Conservation (phyloP, 1,140 invertebrate species). For the Euborellia annulipes region DNA sequence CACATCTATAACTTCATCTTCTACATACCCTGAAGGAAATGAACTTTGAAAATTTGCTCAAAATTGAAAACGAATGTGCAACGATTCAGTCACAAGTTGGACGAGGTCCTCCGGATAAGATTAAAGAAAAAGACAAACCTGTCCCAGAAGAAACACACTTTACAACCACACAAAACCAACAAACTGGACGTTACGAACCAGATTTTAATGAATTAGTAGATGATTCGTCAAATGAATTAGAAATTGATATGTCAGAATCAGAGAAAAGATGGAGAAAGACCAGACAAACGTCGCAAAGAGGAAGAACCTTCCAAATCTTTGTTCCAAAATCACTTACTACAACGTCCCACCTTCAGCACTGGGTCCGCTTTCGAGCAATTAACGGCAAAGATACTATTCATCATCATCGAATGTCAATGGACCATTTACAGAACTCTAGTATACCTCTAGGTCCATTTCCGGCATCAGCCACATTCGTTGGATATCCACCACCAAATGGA, state of each 20-base stretch:
- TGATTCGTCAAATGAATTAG: constrained; percentile 59
- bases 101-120: constrained; percentile 15
- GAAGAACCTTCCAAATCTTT: too few relatives aligned
- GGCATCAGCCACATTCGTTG: constrained; percentile 43
- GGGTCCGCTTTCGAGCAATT: constrained; percentile 46
- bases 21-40: constrained; percentile 22
- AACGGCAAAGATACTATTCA: constrained; percentile 51
- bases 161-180: constrained; percentile 23
- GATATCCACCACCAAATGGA: constrained; percentile 30
- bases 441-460: constrained; percentile 37
- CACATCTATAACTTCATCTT: too few relatives aligned
- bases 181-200: constrained; percentile 41
- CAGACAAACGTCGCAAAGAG: neutral
- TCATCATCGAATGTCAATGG: constrained; percentile 18
- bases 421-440: too few relatives aligned
- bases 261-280: constrained; percentile 4
- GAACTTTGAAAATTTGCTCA: constrained; percentile 34
- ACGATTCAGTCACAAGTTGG: constrained; percentile 28
- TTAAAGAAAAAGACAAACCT: constrained; percentile 23
- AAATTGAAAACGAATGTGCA: constrained; percentile 35
- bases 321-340: too few relatives aligned
- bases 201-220: constrained; percentile 65
- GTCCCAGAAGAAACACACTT: too few relatives aligned
- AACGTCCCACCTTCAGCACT: constrained; percentile 1
- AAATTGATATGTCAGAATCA: constrained; percentile 60